Evolutionary conservation across 1,140 invertebrate species (phyloP), one percentile per base, ranked within the genome.

Genomic region (Tachypleus tridentatus): DNA sequence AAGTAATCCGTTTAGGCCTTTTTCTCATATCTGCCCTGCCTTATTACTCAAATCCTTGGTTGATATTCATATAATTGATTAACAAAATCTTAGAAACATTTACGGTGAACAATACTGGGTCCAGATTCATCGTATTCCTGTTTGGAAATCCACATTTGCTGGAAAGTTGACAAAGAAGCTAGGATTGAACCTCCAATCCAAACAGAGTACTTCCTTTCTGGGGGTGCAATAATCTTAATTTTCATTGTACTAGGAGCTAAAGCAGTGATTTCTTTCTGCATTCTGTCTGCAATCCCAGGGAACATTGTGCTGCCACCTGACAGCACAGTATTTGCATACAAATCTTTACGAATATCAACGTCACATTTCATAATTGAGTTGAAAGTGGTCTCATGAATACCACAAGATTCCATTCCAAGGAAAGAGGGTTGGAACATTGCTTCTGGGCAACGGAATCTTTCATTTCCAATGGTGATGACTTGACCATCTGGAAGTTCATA

Each of bases 401-500:
- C 87, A 73, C 81, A 84, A 60, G 86, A 83, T 81, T 89, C 87
- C 87, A 90, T 89, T 72, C 89, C 89, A 78, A 91, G 77, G 84
- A 91, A 91, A 57, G 87, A 80, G 70, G 80, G 80, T 71, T 82
- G 81, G 78, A 82, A 82, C 60, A 81, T 72, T 52, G 77, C 76
- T 69, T 80, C 80, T 53, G 80, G 76, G 67, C 80, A 82, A 68
- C 81, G 75, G 81, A 82, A 82, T 64, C 82, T 75, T 72, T 83
- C 82, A 73, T 82, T 83, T 60, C 82, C 82, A 52, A 74, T 73
- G 68, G 81, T 83, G 72, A 83, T 81, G 63, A 84, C 89, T 79
- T 90, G 89, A 72, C 86, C 89, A 80, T 90, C 89, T 75, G 87
- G 89, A 70, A 91, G 82, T 77, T 91, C 88, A 73, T 91, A 91